Conservation (phyloP, 2,888 invertebrate genomes). For the Phyllotreta cruciferae region DNA sequence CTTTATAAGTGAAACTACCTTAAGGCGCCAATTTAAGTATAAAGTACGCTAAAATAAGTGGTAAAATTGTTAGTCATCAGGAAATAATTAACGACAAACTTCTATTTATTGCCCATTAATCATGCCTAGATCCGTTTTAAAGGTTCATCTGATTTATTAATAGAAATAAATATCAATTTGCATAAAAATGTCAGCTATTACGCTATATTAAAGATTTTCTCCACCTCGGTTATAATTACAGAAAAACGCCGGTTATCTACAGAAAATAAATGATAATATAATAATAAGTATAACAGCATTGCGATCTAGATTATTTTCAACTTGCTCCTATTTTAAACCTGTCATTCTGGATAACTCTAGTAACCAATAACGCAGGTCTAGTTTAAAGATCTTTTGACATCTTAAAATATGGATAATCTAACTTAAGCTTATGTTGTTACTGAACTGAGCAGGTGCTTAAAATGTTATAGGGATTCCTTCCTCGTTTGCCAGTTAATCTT, state of each 20-base stretch:
- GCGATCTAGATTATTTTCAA: not conserved
- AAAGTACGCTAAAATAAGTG: no score
- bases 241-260: not conserved
- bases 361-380: conserved; percentile 47
- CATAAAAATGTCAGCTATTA: no score
- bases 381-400: conserved; percentile 49
- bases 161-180: no score
- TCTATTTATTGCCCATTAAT: no score
- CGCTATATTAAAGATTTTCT: no score
- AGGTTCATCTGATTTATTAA: no score
- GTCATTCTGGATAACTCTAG: conserved; percentile 41
- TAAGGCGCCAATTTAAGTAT: no score
- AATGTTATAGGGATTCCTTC: conserved; percentile 40
- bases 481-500: conserved; percentile 42
- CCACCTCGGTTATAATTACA: not conserved
- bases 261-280: no score
- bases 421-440: conserved; percentile 50
- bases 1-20: no score
- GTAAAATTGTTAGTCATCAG: no score
- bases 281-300: not conserved
- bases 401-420: conserved; percentile 51
- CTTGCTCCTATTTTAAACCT: conserved; percentile 41
- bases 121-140: no score
- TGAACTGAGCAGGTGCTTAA: conserved; percentile 52
- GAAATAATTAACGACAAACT: no score